Evolutionary conservation across 2,113 vertebrate species (phyloP).

Genomic region (Myrmecophaga tridactyla): DNA sequence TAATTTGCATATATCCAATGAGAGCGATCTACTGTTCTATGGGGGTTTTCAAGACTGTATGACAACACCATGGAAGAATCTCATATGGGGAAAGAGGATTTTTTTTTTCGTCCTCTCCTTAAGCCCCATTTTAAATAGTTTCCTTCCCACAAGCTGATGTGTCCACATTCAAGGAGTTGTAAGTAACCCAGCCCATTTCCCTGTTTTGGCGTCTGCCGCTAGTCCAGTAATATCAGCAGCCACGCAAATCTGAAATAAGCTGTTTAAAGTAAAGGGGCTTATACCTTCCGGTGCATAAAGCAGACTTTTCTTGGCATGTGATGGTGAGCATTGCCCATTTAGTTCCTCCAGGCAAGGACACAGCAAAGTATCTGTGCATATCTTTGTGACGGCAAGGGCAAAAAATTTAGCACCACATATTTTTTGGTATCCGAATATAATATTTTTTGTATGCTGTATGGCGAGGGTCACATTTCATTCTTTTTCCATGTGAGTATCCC

Average conservation of each 20-base stretch:
- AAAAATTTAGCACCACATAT: not conserved
- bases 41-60: constrained; percentile 68
- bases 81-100: constrained; percentile 66
- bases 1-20: constrained; percentile 77
- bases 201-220: constrained; percentile 37
- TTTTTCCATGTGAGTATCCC: too few relatives aligned
- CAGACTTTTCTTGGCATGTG: not conserved
- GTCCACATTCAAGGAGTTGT: constrained; percentile 60
- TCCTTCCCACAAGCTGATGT: constrained; percentile 70
- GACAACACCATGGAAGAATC: constrained; percentile 74
- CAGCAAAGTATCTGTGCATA: not conserved
- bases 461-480: too few relatives aligned
- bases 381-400: not conserved
- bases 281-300: constrained; percentile 37
- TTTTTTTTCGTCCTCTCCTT: not conserved
- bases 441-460: too few relatives aligned
- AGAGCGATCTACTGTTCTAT: constrained; percentile 55
- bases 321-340: not conserved
- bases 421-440: too few relatives aligned
- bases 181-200: constrained; percentile 57
- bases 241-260: constrained; percentile 53
- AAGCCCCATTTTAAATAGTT: constrained; percentile 73
- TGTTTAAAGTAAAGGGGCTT: constrained; percentile 59
- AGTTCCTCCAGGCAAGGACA: not conserved
- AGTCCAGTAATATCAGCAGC: constrained; percentile 36